phyloP scores from a whole-genome alignment of 2,888 invertebrate species.

The Polylopha cassiicola region DNA sequence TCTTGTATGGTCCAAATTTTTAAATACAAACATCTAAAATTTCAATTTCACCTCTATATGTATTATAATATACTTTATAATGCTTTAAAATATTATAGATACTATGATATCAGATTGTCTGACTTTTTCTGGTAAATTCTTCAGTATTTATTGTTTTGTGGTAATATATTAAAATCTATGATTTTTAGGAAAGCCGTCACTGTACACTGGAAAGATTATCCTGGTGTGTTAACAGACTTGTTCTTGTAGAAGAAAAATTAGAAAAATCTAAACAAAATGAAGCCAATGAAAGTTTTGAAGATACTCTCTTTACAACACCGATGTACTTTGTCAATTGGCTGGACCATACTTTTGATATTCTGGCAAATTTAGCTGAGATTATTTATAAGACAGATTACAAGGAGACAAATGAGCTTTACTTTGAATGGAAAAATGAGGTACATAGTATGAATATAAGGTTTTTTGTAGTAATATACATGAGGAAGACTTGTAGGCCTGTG shows the following conservation, averaged over 20 bases:
- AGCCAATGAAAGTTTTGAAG: slow-evolving; percentile 32
- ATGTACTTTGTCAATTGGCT: slow-evolving; percentile 74
- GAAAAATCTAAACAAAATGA: slow-evolving; percentile 25
- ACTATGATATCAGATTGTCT: too few species aligned
- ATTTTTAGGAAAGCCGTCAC: slow-evolving; percentile 58
- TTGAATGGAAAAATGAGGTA: slow-evolving; percentile 55
- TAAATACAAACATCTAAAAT: not conserved
- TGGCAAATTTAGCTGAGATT: slow-evolving; percentile 48
- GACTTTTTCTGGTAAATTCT: too few species aligned
- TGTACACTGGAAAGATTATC: slow-evolving; percentile 56
- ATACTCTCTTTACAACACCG: slow-evolving; percentile 43
- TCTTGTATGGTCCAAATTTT: not conserved
- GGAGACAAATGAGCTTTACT: slow-evolving; percentile 34
- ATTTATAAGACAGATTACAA: slow-evolving; percentile 54
- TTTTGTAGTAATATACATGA: too few species aligned
- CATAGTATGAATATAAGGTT: slow-evolving; percentile 24
- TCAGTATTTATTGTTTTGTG: too few species aligned
- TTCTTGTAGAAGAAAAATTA: slow-evolving; percentile 41
- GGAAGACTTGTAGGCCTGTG: too few species aligned
- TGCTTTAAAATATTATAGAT: not conserved
- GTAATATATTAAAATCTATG: too few species aligned
- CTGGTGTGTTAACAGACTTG: slow-evolving; percentile 58
- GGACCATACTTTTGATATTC: slow-evolving; percentile 63
- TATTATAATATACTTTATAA: not conserved
- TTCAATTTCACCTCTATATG: not conserved